Evolutionary conservation across 2,797 vertebrate species (phyloP).

Genomic region (Pampus argenteus): DNA sequence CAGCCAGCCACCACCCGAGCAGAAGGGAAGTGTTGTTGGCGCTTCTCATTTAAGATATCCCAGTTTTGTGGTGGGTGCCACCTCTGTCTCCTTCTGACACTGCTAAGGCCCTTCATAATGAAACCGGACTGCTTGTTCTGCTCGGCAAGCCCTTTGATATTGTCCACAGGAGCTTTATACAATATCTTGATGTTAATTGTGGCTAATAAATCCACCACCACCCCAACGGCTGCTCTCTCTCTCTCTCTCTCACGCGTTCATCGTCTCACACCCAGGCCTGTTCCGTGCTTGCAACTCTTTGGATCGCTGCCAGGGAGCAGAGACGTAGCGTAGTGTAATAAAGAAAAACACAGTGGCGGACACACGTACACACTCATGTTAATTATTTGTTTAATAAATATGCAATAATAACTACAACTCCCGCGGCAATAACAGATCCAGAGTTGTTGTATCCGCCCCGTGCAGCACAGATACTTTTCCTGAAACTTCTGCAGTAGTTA

Average conservation of each 20-base stretch:
- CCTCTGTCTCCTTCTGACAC: conserved; percentile 55
- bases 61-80: conserved; percentile 52
- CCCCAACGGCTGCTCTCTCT: background rate
- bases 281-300: conserved; percentile 55
- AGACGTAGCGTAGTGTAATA: conserved; percentile 57
- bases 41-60: conserved; percentile 47
- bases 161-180: conserved; percentile 60
- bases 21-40: background rate
- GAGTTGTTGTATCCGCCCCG: conserved; percentile 14
- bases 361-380: conserved; percentile 56
- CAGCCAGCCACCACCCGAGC: conserved; percentile 33
- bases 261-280: conserved; percentile 40
- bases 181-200: conserved; percentile 78
- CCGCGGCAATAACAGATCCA: conserved; percentile 56
- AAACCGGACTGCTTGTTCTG: conserved; percentile 58
- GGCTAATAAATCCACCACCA: conserved; percentile 73
- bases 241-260: conserved; percentile 1
- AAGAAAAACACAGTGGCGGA: conserved; percentile 54
- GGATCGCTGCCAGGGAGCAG: conserved; percentile 64
- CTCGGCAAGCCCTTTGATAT: conserved; percentile 63
- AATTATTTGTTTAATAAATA: conserved; percentile 83
- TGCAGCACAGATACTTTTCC: conserved; percentile 27
- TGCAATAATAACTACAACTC: conserved; percentile 72
- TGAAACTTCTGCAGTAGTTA: conserved; percentile 42
- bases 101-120: conserved; percentile 51